Percentiles rank a stretch among this genome's conserved stretches.
Evolutionary conservation across 1,140 invertebrate species (phyloP).

Genomic region (Triops cancriformis): DNA sequence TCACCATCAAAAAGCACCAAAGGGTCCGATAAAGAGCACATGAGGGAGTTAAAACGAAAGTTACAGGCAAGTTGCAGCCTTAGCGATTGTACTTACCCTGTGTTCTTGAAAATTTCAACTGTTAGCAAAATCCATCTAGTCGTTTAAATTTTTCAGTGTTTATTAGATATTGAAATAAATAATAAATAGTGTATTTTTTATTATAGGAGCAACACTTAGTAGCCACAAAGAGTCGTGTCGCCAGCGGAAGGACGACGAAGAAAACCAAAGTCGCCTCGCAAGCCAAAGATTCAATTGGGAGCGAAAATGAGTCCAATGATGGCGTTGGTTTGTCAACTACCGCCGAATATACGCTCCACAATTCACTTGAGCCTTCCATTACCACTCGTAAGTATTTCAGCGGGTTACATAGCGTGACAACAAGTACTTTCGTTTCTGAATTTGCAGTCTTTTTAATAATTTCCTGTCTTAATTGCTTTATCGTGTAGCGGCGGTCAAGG

Average conservation of each 20-base stretch:
- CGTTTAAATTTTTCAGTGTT: background rate
- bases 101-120: background rate
- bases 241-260: conserved; percentile 24
- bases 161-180: background rate
- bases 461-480: background rate
- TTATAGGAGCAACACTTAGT: conserved; percentile 33
- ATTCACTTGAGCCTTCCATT: background rate
- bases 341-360: background rate
- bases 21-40: conserved; percentile 58
- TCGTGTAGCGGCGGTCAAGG: background rate
- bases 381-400: background rate
- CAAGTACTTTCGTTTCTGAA: background rate
- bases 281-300: background rate
- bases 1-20: conserved; percentile 56
- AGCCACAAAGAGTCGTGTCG: conserved; percentile 23
- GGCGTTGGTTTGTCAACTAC: background rate
- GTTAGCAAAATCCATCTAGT: no score
- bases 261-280: conserved; percentile 25
- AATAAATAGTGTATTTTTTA: background rate
- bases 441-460: background rate
- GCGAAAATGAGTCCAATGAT: conserved; percentile 7
- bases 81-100: background rate
- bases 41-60: conserved; percentile 62
- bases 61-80: conserved; percentile 46
- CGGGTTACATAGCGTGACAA: no score